phyloP scores from a whole-genome alignment of 2,888 invertebrate species.

The Dyspetes luteomarginatus region DNA sequence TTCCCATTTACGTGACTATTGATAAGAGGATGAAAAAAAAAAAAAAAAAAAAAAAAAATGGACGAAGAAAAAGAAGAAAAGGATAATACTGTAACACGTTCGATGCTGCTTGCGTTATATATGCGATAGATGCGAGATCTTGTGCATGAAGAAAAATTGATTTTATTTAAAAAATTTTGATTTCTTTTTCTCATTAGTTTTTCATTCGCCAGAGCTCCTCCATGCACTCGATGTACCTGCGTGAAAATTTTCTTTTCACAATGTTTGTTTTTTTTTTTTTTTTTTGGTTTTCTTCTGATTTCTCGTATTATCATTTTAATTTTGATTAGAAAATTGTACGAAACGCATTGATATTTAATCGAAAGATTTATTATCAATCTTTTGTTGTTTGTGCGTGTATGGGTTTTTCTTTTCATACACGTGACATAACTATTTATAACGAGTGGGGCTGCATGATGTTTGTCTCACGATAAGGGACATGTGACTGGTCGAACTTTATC shows the following conservation, averaged over 20 bases:
- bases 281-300: not conserved
- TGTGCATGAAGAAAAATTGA: not conserved
- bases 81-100: not conserved
- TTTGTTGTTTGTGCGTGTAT: not conserved
- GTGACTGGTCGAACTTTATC: not conserved
- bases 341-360: not conserved
- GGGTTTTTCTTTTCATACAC: not conserved
- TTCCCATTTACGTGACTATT: conserved; percentile 23
- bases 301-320: not conserved
- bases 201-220: not conserved
- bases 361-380: not conserved
- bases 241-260: not conserved
- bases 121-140: not conserved
- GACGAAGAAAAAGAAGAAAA: not conserved
- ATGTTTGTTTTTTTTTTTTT: not conserved
- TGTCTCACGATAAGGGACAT: not conserved
- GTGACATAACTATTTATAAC: not conserved
- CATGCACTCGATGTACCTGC: conserved; percentile 27
- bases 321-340: not conserved
- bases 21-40: not conserved
- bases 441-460: not conserved
- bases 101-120: not conserved
- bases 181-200: conserved; percentile 11
- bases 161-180: not conserved
- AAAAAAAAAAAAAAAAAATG: not conserved